Base-by-base conservation (phyloP, 1,140 invertebrate genomes). In the Drosophila simulans region DNA sequence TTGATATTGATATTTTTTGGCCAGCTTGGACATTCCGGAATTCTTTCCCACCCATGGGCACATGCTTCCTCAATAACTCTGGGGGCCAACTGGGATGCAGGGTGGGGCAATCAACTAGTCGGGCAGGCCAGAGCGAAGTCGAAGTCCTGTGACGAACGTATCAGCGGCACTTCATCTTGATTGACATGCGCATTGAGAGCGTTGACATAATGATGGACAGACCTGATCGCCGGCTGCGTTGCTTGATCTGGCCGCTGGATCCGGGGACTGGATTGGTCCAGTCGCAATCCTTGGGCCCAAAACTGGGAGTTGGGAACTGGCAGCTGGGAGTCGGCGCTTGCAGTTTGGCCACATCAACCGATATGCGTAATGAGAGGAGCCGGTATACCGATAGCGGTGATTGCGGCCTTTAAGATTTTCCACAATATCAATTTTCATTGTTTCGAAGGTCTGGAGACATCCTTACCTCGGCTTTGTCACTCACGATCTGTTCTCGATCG, bases 191-290 rank as follows among this genome's bases (percentile, higher is more conserved):
- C 86, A 91, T 91, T 91, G 80, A 91, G 69, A 74, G 90, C 83
- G 90, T 91, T 91, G 90, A 91, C 90, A 91, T 91, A 90, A 88
- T 91, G 90, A 91, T 91, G 83, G 90, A 91, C 90, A 91, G 77
- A 90, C 77, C 75, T 78, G 84, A 48, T 57, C 51, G 34, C 52
- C 22, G 66, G 39, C 58, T 57, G 58, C 70, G 72, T 58, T 51
- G 60, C 70, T 73, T 71, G 68, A 71, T 57, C 43, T 71, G 64
- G 59, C 65, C 80, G 68, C 65, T 58, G 78, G 54, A 79, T 56
- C 51, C 66, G 58, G 54, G 58, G 54, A 77, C 58, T 49, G 27
- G 52, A 5, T 31, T 31, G 27, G 4, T 12, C 12, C 35, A 12
- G 35, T 37, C 35, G 11, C 12, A 12, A 13, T 39, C 37, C 37